Evolutionary conservation across 1,140 invertebrate genomes (phyloP), one percentile per base, ranked within the genome.

Genomic region (Drosophila sturtevanti): DNA sequence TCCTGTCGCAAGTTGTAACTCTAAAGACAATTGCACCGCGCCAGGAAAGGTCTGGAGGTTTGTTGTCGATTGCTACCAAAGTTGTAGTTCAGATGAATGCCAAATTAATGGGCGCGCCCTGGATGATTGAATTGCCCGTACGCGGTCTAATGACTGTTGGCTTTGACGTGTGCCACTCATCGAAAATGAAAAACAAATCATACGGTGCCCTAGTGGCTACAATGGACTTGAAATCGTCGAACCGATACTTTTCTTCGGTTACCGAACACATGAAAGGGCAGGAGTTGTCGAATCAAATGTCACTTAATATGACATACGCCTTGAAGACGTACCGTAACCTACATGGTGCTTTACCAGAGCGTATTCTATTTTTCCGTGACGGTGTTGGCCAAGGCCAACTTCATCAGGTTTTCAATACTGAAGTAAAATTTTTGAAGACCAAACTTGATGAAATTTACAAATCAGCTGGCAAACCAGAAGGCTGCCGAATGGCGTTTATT

Each of bases 71-170:
- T 48, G 96, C 96, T 0, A 98, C 97, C 0, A 98, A 98, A 94
- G 95, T 98, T 5, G 94, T 94, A 0, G 95, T 97, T 35, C 96
- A 97, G 85, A 95, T 98, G 63, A 97, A 97, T 85, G 97, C 96
- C 68, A 99, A 99, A 93, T 92, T 98, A 2, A 97, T 97, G 21
- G 97, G 97, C 0, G 94, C 95, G 7, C 95, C 97, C 0, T 99
- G 98, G 97, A 93, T 92, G 0, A 92, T 97, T 4, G 82, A 94
- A 0, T 93, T 97, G 38, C 97, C 97, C 0, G 35, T 96, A 3
- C 84, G 81, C 0, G 93, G 93, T 0, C 63, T 96, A 0, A 98
- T 98, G 97, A 93, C 97, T 0, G 93, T 97, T 14, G 97, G 97
- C 1, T 97, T 97, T 79, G 97, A 98, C 89, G 95, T 97, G 0